These are phyloP conservation scores for Galaxea fascicularis DNA, from an alignment of 92 coral and sea anemone species.

Conservation along the genomic window DNA sequence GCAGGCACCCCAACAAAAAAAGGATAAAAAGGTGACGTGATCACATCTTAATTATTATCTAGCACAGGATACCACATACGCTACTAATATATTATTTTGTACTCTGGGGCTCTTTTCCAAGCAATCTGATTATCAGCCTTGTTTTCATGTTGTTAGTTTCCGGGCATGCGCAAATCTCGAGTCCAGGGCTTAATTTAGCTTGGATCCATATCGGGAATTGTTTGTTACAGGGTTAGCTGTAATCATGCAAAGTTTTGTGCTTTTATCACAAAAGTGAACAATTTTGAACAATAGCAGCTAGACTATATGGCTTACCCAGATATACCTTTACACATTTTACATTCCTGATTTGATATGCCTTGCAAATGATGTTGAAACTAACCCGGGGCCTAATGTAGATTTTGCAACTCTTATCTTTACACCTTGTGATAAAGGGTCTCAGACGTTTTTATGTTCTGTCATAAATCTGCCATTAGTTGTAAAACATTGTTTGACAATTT, in stretches of 20 bases:
- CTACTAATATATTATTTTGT: slow-evolving; percentile 4
- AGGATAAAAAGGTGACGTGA: slow-evolving; percentile 12
- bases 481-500: slow-evolving; percentile 1
- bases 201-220: slow-evolving; percentile 72
- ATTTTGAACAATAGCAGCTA: slow-evolving; percentile 61
- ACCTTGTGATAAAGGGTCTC: too few relatives aligned
- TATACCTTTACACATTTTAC: too few relatives aligned
- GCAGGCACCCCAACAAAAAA: slow-evolving; percentile 11
- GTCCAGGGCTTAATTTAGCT: slow-evolving; percentile 38
- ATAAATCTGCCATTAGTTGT: slow-evolving; percentile 14
- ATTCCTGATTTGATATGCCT: too few relatives aligned
- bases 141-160: slow-evolving; percentile 55
- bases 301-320: too few relatives aligned
- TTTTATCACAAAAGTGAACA: slow-evolving; percentile 72
- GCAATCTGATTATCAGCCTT: slow-evolving; percentile 44
- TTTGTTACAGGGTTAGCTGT: slow-evolving; percentile 54
- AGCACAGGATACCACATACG: background rate
- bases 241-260: too few relatives aligned
- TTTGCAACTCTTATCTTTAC: too few relatives aligned
- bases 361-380: too few relatives aligned
- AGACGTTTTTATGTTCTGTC: too few relatives aligned
- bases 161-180: slow-evolving; percentile 67
- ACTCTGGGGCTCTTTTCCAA: background rate
- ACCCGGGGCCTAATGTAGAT: too few relatives aligned
- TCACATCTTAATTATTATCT: slow-evolving; percentile 1